Percentiles rank a stretch among this genome's conserved stretches.
Conservation (phyloP, 2,797 vertebrate genomes). For the Sebastiscus tertius region DNA sequence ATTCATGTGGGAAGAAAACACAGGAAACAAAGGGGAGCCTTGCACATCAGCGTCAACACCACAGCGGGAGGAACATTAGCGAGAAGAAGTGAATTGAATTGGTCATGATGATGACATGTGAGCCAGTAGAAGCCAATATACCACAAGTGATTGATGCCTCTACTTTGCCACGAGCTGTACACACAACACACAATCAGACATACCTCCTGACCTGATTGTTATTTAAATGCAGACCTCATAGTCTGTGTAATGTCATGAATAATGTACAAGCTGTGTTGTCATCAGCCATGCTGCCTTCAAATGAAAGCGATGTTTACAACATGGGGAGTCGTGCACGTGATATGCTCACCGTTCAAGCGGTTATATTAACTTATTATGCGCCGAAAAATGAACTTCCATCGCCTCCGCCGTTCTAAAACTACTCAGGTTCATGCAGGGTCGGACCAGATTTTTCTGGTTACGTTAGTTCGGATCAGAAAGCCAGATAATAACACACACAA, state of each 20-base stretch:
- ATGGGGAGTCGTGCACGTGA: too few relatives aligned
- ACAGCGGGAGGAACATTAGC: not conserved
- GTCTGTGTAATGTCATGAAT: not conserved
- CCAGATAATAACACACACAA: too few relatives aligned
- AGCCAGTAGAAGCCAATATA: not conserved
- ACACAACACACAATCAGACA: not conserved
- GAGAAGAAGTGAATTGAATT: constrained; percentile 2
- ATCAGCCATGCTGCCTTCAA: not conserved
- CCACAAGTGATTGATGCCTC: not conserved
- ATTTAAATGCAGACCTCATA: not conserved
- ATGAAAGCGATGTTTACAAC: too few relatives aligned
- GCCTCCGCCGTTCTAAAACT: too few relatives aligned
- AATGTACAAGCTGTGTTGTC: too few relatives aligned
- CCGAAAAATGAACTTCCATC: too few relatives aligned
- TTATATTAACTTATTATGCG: too few relatives aligned
- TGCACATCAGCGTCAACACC: constrained; percentile 12
- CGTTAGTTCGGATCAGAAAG: too few relatives aligned
- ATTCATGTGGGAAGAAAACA: constrained; percentile 36
- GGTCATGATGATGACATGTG: not conserved
- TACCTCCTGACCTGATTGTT: not conserved
- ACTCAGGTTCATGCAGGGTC: too few relatives aligned
- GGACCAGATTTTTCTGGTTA: too few relatives aligned
- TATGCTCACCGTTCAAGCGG: too few relatives aligned
- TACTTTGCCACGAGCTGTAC: not conserved
- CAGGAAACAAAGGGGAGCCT: constrained; percentile 35